phyloP scores from a whole-genome alignment of 2,113 vertebrate species.

The Gnathonemus echidnorhynchus region DNA sequence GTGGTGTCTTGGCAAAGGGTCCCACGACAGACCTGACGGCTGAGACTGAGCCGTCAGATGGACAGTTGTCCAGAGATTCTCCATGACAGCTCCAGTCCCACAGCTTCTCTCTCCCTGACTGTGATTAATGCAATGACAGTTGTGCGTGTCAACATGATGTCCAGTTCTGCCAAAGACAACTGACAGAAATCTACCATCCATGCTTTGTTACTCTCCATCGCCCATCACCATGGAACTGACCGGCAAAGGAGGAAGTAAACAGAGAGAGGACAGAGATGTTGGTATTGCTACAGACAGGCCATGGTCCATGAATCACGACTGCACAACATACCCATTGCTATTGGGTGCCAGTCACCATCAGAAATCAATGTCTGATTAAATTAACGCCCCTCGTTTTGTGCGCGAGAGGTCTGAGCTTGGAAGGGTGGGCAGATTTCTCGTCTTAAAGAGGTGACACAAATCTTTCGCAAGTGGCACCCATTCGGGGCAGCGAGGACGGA shows the following conservation, averaged over 20 bases:
- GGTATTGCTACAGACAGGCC: neutral
- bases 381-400: neutral
- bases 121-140: constrained; percentile 9
- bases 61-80: neutral
- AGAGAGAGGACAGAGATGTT: neutral
- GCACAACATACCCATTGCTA: constrained; percentile 12
- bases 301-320: constrained; percentile 29
- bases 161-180: neutral
- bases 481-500: neutral
- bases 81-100: neutral
- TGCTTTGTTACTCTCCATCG: neutral
- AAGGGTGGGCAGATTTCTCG: neutral
- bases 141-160: neutral
- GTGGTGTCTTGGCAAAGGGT: neutral
- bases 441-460: neutral
- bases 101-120: neutral
- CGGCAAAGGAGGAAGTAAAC: neutral
- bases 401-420: constrained; percentile 11
- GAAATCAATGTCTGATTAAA: constrained; percentile 31
- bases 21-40: neutral
- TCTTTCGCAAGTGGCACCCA: neutral
- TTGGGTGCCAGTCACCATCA: neutral
- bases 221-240: neutral
- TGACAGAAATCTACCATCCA: neutral
- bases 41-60: neutral